Percentiles rank a stretch among this genome's conserved stretches.
phyloP scores from a whole-genome alignment of 2,113 vertebrate genomes.

The Limanda limanda region DNA sequence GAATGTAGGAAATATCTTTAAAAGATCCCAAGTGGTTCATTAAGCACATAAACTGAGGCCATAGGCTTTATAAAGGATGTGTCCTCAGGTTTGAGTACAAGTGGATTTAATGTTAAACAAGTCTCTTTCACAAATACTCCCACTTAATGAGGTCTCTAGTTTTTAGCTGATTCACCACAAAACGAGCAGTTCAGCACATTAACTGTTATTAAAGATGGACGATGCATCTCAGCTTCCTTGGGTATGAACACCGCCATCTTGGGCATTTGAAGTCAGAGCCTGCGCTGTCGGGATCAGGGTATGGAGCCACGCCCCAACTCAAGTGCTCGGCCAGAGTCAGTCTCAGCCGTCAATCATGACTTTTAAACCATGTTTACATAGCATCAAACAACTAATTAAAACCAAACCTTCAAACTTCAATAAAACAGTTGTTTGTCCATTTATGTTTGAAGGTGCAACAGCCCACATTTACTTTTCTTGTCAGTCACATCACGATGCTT shows the following conservation, averaged over 20 bases:
- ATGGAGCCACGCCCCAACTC: too few relatives aligned
- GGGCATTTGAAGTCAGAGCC: too few relatives aligned
- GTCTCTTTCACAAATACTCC: neutral
- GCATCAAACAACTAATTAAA: too few relatives aligned
- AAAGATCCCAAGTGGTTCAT: neutral
- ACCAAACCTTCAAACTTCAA: neutral
- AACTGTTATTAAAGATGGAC: neutral
- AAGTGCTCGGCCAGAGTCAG: too few relatives aligned
- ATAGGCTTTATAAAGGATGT: neutral
- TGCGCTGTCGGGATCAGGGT: too few relatives aligned
- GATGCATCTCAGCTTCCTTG: too few relatives aligned
- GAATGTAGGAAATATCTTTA: neutral
- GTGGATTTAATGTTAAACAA: neutral
- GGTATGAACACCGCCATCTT: too few relatives aligned
- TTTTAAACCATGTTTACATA: too few relatives aligned
- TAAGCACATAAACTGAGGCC: neutral
- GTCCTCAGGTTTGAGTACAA: neutral
- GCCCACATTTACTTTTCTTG: neutral
- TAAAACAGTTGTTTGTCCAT: neutral
- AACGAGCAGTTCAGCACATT: neutral
- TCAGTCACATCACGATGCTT: neutral
- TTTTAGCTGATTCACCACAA: too few relatives aligned
- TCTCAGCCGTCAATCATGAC: too few relatives aligned
- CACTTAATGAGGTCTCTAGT: neutral
- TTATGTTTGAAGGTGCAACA: neutral